phyloP scores from a whole-genome alignment of 2,797 vertebrate species.

The Crocidura indochinensis region DNA sequence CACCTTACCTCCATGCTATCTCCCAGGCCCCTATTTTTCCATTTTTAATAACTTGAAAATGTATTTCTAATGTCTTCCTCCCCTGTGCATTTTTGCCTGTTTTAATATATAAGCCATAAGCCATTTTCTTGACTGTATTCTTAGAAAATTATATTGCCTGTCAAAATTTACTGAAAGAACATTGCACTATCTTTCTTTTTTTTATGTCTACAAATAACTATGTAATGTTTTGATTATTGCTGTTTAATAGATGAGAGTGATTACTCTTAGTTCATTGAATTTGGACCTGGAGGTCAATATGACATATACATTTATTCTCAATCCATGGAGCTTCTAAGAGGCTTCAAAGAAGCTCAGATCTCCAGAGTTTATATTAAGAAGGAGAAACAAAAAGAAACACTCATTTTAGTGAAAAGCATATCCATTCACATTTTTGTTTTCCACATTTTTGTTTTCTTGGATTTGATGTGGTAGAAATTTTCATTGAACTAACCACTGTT shows the following conservation, averaged over 20 bases:
- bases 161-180: slow-evolving; percentile 84
- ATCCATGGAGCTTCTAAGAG: slow-evolving; percentile 71
- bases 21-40: too few species aligned
- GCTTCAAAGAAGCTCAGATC: not conserved
- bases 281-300: slow-evolving; percentile 80
- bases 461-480: not conserved
- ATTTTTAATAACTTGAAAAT: slow-evolving; percentile 85
- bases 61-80: slow-evolving; percentile 82
- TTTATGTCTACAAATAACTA: slow-evolving; percentile 84
- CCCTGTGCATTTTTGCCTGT: slow-evolving; percentile 83
- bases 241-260: slow-evolving; percentile 87
- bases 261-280: slow-evolving; percentile 78
- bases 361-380: too few species aligned
- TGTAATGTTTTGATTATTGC: slow-evolving; percentile 81
- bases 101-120: slow-evolving; percentile 84
- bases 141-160: slow-evolving; percentile 85
- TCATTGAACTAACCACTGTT: not conserved
- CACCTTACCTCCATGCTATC: too few species aligned
- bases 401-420: not conserved
- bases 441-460: not conserved
- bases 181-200: slow-evolving; percentile 85
- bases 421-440: not conserved
- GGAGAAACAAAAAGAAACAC: not conserved
- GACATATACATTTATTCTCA: slow-evolving; percentile 68
- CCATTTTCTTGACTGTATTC: slow-evolving; percentile 82